Base-by-base conservation (phyloP, 2,888 invertebrate genomes). In the Sesia bembeciformis region DNA sequence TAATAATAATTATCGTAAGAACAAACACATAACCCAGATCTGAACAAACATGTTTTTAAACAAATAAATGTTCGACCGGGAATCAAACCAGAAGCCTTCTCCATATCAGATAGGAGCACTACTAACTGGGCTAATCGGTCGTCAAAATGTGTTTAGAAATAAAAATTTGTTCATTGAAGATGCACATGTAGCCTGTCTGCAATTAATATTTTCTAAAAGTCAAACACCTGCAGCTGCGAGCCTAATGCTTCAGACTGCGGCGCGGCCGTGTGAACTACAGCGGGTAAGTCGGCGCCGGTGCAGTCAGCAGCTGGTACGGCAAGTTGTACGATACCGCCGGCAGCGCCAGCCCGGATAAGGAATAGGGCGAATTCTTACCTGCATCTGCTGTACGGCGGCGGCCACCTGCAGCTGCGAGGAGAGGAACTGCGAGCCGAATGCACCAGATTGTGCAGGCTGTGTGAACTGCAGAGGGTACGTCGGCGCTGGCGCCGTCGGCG, bases 381-480 rank as follows among this genome's bases (percentile, higher is more conserved):
- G 87, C 88, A 88, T 89, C 72, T 88, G 88, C 65, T 88, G 88
- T 50, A 87, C 88, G 54, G 88, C 88, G 40, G 86, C 86, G 7
- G 87, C 88, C 38, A 87, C 87, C 58, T 88, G 88, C 56, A 88
- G 75, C 62, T 87, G 88, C 58, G 85, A 82, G 0, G 87, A 85
- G 38, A 88, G 76, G 70, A 84, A 87, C 72, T 87, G 88, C 55
- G 87, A 86, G 60, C 80, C 75, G 67, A 86, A 88, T 5, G 90
- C 88, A 58, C 81, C 84, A 6, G 90, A 90, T 66, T 91, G 83
- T 58, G 91, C 90, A 1, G 90, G 91, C 67, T 92, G 92, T 56
- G 92, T 91, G 77, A 90, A 93, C 74, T 93, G 93, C 63, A 90
- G 83, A 59, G 91, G 91, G 66, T 92, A 92, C 4, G 91, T 91